A percentile compares a stretch with the other conserved stretches of the same genome.
phyloP scores from a whole-genome alignment of 2,797 vertebrate genomes.

The Lacerta viridis region DNA sequence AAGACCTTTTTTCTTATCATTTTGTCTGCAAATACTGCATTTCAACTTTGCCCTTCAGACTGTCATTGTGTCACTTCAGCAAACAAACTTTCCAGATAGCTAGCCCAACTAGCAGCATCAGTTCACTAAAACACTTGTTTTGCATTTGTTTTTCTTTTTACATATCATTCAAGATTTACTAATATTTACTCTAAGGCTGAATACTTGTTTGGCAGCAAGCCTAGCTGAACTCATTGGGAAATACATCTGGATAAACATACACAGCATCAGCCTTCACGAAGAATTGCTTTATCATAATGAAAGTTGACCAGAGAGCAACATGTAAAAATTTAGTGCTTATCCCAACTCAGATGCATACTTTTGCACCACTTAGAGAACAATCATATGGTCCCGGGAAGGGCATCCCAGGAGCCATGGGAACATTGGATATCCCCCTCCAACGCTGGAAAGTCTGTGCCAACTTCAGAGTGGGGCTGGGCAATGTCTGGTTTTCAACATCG shows the following conservation, averaged over 20 bases:
- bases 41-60: constrained; percentile 24
- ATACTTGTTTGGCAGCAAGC: constrained; percentile 1
- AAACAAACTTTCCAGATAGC: constrained; percentile 42
- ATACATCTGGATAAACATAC: too few species aligned
- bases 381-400: too few species aligned
- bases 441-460: too few species aligned
- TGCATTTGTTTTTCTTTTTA: constrained; percentile 25
- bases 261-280: neutral
- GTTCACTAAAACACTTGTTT: constrained; percentile 4
- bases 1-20: neutral
- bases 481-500: too few species aligned
- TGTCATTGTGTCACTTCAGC: constrained; percentile 27
- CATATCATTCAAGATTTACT: constrained; percentile 18
- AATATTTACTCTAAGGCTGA: constrained; percentile 45
- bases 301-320: too few species aligned
- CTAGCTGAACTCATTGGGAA: neutral
- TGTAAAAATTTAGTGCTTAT: too few species aligned
- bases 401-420: too few species aligned
- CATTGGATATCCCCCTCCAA: too few species aligned
- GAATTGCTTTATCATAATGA: neutral
- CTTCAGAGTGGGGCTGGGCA: too few species aligned
- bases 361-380: too few species aligned
- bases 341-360: too few species aligned
- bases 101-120: neutral
- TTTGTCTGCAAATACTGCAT: constrained; percentile 27